Conservation (phyloP, 2,797 vertebrate genomes). For the Myotis daubentonii region DNA sequence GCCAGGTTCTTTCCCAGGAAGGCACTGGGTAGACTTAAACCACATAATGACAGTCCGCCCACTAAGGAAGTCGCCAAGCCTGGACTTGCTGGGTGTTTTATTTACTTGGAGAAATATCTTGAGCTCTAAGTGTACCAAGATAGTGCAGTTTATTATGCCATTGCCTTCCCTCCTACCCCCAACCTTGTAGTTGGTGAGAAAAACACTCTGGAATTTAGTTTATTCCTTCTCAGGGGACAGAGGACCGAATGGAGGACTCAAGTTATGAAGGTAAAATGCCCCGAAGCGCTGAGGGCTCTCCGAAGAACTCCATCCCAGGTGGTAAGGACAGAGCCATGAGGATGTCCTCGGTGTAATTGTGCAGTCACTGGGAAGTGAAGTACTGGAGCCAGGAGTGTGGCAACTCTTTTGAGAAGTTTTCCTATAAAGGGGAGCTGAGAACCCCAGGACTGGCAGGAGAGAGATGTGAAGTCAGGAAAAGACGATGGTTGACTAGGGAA, state of each 20-base stretch:
- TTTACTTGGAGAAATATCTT: constrained; percentile 71
- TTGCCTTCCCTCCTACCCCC: not conserved
- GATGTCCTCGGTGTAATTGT: accelerated
- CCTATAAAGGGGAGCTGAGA: not conserved
- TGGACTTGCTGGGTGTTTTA: constrained; percentile 69
- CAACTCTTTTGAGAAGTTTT: not conserved
- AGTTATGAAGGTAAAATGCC: not conserved
- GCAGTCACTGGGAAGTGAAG: not conserved
- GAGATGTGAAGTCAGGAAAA: not conserved
- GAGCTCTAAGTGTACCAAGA: constrained; percentile 41
- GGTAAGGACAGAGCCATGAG: accelerated
- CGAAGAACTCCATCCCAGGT: not conserved
- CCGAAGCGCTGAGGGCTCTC: not conserved
- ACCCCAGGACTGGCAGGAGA: not conserved
- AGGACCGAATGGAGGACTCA: not conserved
- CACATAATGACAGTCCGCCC: constrained; percentile 67
- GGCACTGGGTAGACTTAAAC: constrained; percentile 59
- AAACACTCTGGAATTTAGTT: constrained; percentile 40
- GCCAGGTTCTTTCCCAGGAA: constrained; percentile 68
- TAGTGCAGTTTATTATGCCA: not conserved
- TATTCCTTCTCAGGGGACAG: not conserved
- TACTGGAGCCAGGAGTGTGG: not conserved
- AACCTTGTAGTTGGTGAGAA: constrained; percentile 15
- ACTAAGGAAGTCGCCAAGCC: constrained; percentile 60
- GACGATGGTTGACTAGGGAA: not conserved